These are phyloP conservation scores for Drosophila quinaria DNA, from an alignment of 2,888 invertebrate species.

Conservation along the genomic window DNA sequence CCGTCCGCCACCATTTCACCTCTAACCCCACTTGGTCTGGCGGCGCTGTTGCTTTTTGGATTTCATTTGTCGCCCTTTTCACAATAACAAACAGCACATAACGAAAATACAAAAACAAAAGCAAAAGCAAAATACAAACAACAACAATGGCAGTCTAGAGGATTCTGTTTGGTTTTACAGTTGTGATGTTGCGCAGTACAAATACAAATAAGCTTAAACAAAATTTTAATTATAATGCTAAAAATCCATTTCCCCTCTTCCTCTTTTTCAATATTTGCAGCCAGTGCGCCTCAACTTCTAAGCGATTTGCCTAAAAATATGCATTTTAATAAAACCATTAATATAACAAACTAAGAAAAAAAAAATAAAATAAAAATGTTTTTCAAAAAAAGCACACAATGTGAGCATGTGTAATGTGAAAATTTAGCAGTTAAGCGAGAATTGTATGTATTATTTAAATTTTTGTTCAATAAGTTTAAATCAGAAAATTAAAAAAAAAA, in stretches of 20 bases:
- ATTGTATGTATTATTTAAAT: conserved; percentile 77
- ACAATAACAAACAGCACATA: conserved; percentile 63
- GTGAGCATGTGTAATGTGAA: conserved; percentile 76
- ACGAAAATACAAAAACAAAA: conserved; percentile 14
- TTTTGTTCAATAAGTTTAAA: conserved; percentile 66
- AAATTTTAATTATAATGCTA: conserved; percentile 27
- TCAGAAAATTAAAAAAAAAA: conserved; percentile 28
- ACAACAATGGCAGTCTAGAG: conserved; percentile 22
- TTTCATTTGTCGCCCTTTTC: conserved; percentile 65
- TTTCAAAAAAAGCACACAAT: conserved; percentile 44
- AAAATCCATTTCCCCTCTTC: conserved; percentile 29
- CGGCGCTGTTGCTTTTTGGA: conserved; percentile 76
- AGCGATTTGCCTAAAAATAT: conserved; percentile 57
- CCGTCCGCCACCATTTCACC: no score
- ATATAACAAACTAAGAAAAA: conserved; percentile 28
- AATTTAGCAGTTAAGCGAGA: conserved; percentile 71
- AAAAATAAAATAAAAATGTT: conserved; percentile 22
- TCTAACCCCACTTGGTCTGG: conserved; percentile 27
- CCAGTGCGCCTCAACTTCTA: conserved; percentile 50
- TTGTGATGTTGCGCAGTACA: conserved; percentile 48
- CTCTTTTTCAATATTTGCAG: conserved; percentile 53
- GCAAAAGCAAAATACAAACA: conserved; percentile 22
- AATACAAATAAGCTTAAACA: conserved; percentile 16
- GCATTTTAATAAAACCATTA: conserved; percentile 50
- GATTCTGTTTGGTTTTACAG: conserved; percentile 62